Base-by-base conservation (phyloP, 2,113 vertebrate genomes). In the Platichthys stellatus region DNA sequence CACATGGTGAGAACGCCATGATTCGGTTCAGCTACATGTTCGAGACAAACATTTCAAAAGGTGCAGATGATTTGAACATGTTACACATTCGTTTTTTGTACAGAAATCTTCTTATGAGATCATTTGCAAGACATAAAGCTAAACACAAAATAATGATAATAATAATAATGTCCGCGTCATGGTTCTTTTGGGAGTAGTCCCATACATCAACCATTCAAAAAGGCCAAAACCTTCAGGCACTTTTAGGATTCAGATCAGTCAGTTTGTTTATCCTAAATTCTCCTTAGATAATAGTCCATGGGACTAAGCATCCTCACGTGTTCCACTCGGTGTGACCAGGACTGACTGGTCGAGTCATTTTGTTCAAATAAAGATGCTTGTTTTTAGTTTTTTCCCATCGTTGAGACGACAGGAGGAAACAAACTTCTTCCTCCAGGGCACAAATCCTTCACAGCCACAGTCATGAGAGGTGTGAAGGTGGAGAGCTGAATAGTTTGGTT, bases 161-260 rank as follows among this genome's bases (percentile, higher is more conserved):
- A 43, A 43, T 43, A 64, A 43, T 20, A 47, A 85, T 40, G 78
- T 89, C 70, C 82, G 64, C 73, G 78, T 90, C 74, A 49, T 72
- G 58, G 75, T 64, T 85, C 86, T 59, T 90, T 60, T 80, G 81
- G 84, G 85, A 83, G 80, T 68, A 65, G 69, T 85, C 85, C 81
- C 83, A 31, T 86, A 92, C 83, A 78, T 83, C 65, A 85, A 84
- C 80, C 82, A 45, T 81, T 89, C 83, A 81, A 84, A 80, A 90
- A 89, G 89, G 86, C 86, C 82, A 87, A 92, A 87, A 84, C 78
- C 81, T 83, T 83, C 89, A 94, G 94, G 94, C 94, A 95, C 94
- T 95, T 95, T 90, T 90, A 93, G 88, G 89, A 89, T 89, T 73
- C 72, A 85, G 79, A 80, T 89, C 80, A 86, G 80, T 87, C 85